phyloP scores from a whole-genome alignment of 2,113 vertebrate genomes.

The Epinephelus cyanopodus region DNA sequence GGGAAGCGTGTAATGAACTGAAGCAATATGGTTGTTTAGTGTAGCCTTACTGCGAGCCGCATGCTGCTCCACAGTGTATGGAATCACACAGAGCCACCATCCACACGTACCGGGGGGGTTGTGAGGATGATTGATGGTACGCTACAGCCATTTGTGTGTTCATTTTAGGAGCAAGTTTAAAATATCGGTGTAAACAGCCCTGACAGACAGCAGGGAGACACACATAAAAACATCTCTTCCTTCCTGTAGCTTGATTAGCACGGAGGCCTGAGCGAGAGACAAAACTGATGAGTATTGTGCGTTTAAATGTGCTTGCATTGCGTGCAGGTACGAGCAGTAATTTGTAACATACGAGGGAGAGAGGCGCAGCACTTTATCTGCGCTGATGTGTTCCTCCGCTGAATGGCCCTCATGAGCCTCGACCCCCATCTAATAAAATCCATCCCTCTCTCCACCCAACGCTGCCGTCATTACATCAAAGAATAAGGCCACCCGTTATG shows the following conservation, averaged over 20 bases:
- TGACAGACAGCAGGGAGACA: constrained; percentile 29
- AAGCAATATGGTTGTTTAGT: constrained; percentile 75
- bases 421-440: constrained; percentile 61
- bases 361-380: constrained; percentile 22
- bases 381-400: constrained; percentile 30
- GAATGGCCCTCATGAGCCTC: constrained; percentile 55
- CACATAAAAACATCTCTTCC: constrained; percentile 2
- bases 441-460: constrained; percentile 23
- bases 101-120: constrained; percentile 17
- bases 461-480: constrained; percentile 61
- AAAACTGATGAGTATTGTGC: constrained; percentile 8
- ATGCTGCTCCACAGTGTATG: constrained; percentile 34
- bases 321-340: neutral
- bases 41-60: constrained; percentile 61
- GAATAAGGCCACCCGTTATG: constrained; percentile 55
- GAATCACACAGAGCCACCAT: constrained; percentile 65
- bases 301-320: constrained; percentile 4
- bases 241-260: constrained; percentile 44
- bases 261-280: constrained; percentile 1
- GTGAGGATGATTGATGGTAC: constrained; percentile 69
- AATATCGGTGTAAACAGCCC: constrained; percentile 53
- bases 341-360: neutral
- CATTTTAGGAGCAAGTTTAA: constrained; percentile 60
- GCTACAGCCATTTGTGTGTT: constrained; percentile 61
- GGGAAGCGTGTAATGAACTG: constrained; percentile 84